Percentiles rank a stretch among this genome's conserved stretches.
These are phyloP conservation scores for Chaenogobius annularis DNA, from an alignment of 2,113 vertebrate species.

Conservation along the genomic window DNA sequence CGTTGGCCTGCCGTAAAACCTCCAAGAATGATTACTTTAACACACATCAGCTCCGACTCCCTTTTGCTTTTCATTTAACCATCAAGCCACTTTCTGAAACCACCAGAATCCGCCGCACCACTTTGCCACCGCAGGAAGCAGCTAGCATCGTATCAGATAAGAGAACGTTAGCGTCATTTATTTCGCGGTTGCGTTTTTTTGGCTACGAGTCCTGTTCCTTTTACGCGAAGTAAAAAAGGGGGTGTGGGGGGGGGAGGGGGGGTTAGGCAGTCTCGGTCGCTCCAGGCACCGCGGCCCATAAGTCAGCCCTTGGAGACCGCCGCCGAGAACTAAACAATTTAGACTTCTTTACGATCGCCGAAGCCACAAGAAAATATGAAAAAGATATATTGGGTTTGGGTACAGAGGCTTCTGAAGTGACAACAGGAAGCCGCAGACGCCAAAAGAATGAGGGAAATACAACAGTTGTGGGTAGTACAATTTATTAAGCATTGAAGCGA, in stretches of 20 bases:
- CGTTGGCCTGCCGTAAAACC: neutral
- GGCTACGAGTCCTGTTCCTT: neutral
- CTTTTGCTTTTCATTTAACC: slow-evolving; percentile 15
- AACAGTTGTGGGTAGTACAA: slow-evolving; percentile 18
- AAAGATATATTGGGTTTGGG: slow-evolving; percentile 57
- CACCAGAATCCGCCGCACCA: neutral
- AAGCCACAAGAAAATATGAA: slow-evolving; percentile 72
- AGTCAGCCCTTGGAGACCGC: slow-evolving; percentile 55
- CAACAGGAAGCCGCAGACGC: slow-evolving; percentile 39
- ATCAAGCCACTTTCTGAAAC: slow-evolving; percentile 6
- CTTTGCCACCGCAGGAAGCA: neutral
- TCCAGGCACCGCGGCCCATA: slow-evolving; percentile 48
- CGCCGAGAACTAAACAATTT: slow-evolving; percentile 77
- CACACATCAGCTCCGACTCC: neutral
- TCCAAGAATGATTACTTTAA: slow-evolving; percentile 21
- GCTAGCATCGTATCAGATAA: slow-evolving; percentile 29
- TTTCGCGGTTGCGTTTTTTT: slow-evolving; percentile 15
- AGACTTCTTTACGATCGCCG: slow-evolving; percentile 65
- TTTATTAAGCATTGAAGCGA: slow-evolving; percentile 26
- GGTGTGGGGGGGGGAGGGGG: slow-evolving; percentile 19
- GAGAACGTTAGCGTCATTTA: slow-evolving; percentile 18
- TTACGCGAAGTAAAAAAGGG: neutral
- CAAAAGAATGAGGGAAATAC: slow-evolving; percentile 33
- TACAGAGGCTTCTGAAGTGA: slow-evolving; percentile 65
- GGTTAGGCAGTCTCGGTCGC: slow-evolving; percentile 39